These are phyloP conservation scores for Papilio xuthus DNA, from an alignment of 1,140 invertebrate genomes.

Conservation along the genomic window DNA sequence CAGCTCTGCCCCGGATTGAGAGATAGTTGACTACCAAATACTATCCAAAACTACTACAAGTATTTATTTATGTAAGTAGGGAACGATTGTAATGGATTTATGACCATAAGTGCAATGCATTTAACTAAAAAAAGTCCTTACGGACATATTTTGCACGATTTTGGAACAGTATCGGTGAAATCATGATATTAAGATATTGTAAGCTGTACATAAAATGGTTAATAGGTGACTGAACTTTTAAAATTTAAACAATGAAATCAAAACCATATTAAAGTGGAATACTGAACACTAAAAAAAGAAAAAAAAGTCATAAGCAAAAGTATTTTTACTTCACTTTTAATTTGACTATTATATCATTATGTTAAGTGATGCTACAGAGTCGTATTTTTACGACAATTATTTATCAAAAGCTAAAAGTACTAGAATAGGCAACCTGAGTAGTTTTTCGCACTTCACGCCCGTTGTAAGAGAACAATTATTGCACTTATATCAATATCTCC, in stretches of 20 bases:
- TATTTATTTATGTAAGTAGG: slow-evolving; percentile 30
- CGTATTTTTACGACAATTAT: slow-evolving; percentile 12
- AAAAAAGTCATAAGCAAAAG: not conserved
- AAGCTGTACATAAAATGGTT: too few species aligned
- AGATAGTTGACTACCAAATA: slow-evolving; percentile 40
- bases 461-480: slow-evolving; percentile 4
- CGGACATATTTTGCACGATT: not conserved
- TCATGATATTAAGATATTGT: not conserved
- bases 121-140: not conserved
- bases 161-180: not conserved
- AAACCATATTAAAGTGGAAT: too few species aligned
- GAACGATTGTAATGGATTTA: slow-evolving; percentile 4
- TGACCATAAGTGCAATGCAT: not conserved
- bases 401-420: slow-evolving; percentile 18
- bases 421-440: slow-evolving; percentile 21
- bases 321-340: slow-evolving; percentile 3
- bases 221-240: too few species aligned
- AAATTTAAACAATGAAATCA: too few species aligned
- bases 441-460: slow-evolving; percentile 18
- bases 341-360: slow-evolving; percentile 13
- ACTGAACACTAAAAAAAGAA: not conserved
- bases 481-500: slow-evolving; percentile 13
- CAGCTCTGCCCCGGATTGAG: slow-evolving; percentile 48
- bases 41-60: slow-evolving; percentile 16
- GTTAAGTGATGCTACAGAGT: slow-evolving; percentile 8